phyloP scores from a whole-genome alignment of 2,888 invertebrate species.

The Agonopterix arenella region DNA sequence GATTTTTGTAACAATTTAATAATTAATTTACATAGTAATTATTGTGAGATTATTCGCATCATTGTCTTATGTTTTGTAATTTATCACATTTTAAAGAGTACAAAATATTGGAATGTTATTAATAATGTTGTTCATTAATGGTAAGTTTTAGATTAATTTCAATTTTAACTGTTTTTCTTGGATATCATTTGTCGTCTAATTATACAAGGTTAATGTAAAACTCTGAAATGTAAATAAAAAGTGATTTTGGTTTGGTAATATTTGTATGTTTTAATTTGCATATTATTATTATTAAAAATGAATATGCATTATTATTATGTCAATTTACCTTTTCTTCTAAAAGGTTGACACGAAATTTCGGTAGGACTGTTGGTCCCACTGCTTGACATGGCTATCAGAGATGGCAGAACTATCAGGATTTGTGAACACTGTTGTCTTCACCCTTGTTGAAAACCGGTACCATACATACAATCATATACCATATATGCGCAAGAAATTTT shows the following conservation, averaged over 20 bases:
- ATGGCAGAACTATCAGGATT: too few species aligned
- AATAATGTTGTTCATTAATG: constrained; percentile 70
- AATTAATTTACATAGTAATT: constrained; percentile 69
- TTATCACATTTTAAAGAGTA: constrained; percentile 76
- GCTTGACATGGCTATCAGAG: too few species aligned
- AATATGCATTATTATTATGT: too few species aligned
- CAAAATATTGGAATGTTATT: constrained; percentile 75
- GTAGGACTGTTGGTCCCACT: too few species aligned
- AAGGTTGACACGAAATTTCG: too few species aligned
- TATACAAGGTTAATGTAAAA: constrained; percentile 68
- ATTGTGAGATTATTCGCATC: constrained; percentile 62
- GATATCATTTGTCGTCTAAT: constrained; percentile 62
- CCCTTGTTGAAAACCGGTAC: too few species aligned
- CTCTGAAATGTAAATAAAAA: constrained; percentile 67
- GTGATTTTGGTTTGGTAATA: constrained; percentile 71
- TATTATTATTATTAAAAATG: too few species aligned
- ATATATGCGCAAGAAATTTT: too few species aligned
- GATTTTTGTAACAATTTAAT: constrained; percentile 72
- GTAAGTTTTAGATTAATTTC: constrained; percentile 71
- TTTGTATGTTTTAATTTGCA: constrained; percentile 11
- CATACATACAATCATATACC: too few species aligned
- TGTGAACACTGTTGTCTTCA: too few species aligned
- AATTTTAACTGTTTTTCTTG: constrained; percentile 63
- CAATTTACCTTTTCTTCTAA: too few species aligned
- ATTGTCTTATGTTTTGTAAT: constrained; percentile 70